phyloP scores from a whole-genome alignment of 1,140 invertebrate genomes.

The Leptinotarsa defecta region DNA sequence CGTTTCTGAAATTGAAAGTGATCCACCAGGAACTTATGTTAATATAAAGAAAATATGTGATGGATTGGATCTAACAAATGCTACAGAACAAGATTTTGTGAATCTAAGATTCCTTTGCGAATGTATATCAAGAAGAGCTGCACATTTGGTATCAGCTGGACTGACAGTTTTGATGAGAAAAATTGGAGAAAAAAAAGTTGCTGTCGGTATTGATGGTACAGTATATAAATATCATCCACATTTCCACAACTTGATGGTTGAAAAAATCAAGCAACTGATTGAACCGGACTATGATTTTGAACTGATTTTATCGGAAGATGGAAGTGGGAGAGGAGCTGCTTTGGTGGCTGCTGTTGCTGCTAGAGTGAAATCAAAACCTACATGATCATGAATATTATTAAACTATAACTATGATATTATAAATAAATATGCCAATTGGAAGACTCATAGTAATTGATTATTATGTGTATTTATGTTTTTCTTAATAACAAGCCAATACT shows the following conservation, averaged over 20 bases:
- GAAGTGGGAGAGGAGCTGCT: constrained; percentile 96
- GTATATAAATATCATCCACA: constrained; percentile 98
- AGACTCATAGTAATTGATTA: too few relatives aligned
- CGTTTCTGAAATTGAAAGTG: constrained; percentile 94
- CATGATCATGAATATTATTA: too few relatives aligned
- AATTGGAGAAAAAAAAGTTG: constrained; percentile 85
- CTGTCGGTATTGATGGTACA: constrained; percentile 97
- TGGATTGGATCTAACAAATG: constrained; percentile 67
- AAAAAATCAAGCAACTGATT: constrained; percentile 84
- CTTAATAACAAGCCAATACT: too few relatives aligned
- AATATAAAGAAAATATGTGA: constrained; percentile 76
- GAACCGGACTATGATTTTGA: constrained; percentile 78
- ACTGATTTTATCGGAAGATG: constrained; percentile 96
- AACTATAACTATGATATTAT: too few relatives aligned
- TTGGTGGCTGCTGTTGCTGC: constrained; percentile 91
- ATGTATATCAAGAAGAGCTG: constrained; percentile 87
- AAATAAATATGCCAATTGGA: too few relatives aligned
- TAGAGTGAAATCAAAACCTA: neutral
- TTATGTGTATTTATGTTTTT: too few relatives aligned
- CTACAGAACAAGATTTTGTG: constrained; percentile 63
- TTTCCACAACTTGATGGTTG: constrained; percentile 93
- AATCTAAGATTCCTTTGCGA: constrained; percentile 79
- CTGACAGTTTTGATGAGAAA: constrained; percentile 79
- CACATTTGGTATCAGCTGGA: constrained; percentile 88
- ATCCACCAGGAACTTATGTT: constrained; percentile 75